Conservation (phyloP, 2,888 invertebrate species). For the Callimorpha dominula region DNA sequence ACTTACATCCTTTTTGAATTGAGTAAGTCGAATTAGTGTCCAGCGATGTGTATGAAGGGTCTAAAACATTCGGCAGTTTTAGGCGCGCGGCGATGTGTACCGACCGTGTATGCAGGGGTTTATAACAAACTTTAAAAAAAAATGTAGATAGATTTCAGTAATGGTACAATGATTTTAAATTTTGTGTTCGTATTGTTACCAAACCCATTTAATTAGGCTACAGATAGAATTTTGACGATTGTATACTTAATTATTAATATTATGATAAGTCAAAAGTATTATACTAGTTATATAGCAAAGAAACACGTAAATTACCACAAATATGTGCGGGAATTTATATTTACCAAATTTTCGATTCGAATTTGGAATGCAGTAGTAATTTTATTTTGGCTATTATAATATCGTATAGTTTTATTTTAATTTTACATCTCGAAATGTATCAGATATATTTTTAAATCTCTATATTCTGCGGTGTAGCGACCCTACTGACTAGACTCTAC, state of each 20-base stretch:
- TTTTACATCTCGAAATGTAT: too few species aligned
- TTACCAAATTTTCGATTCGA: too few species aligned
- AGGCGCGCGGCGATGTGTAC: slow-evolving; percentile 58
- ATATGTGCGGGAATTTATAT: too few species aligned
- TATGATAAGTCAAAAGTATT: not conserved
- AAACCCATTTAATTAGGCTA: slow-evolving; percentile 1
- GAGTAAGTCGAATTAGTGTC: slow-evolving; percentile 73
- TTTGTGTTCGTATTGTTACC: slow-evolving; percentile 1
- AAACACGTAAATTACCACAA: too few species aligned
- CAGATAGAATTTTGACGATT: not conserved
- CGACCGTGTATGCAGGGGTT: slow-evolving; percentile 64
- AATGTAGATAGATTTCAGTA: slow-evolving; percentile 46
- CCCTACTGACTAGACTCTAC: not conserved
- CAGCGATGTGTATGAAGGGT: slow-evolving; percentile 82
- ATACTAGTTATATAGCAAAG: too few species aligned
- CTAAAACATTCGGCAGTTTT: slow-evolving; percentile 78
- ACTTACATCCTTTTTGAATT: slow-evolving; percentile 69
- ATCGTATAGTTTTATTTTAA: too few species aligned
- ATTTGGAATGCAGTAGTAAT: too few species aligned
- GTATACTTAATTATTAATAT: not conserved
- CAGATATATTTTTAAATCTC: not conserved
- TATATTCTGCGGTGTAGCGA: not conserved
- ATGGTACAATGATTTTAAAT: slow-evolving; percentile 30
- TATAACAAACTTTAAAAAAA: slow-evolving; percentile 69
- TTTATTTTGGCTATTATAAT: too few species aligned